Evolutionary conservation across 2,113 vertebrate genomes (phyloP), one percentile per base, ranked within the genome.

Genomic region (Gallinago paraguaiae): DNA sequence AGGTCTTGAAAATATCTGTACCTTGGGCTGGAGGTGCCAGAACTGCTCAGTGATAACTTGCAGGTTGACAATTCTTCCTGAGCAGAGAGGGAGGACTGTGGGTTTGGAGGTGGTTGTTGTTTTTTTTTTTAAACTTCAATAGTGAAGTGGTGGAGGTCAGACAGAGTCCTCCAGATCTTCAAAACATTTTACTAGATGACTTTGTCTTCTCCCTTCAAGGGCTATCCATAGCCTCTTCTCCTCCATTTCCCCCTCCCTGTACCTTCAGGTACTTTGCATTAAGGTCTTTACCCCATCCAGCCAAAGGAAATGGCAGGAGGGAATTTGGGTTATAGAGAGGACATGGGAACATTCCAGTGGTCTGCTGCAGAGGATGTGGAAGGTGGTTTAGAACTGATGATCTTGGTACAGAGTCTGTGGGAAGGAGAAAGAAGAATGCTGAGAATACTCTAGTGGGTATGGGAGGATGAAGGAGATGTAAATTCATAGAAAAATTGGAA

Each of bases 241-340:
- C 19, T 46, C 45, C 9, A 4, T 39, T 45, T 71, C 6, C 24
- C 7, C 2, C 10, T 83, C 24, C 27, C 17, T 28, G 0, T 28
- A 10, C 3, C 18, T 53, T 30, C 51, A 70, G 8, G 6, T 65
- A 2, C 13, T 65, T 11, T n/a, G 16, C n/a, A 17, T 45, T 39
- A 17, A n/a, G 13, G 12, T 35, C 61, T 85, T 82, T 60, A 28
- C 17, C 45, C 22, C 30, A 18, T 50, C 57, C 43, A 51, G 11
- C 16, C 16, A 31, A 27, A 82, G 41, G 37, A 67, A 67, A 37
- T 23, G 17, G 10, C 56, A 41, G 46, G 51, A 78, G 24, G n/a
- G 64, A 57, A 7, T 14, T 31, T 24, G 2, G 16, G 11, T 2
- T 71, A 33, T 54, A 43, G 43, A 54, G 37, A 17, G 28, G 27